Conservation (phyloP, 2,113 vertebrate species). For the Fulica atra region DNA sequence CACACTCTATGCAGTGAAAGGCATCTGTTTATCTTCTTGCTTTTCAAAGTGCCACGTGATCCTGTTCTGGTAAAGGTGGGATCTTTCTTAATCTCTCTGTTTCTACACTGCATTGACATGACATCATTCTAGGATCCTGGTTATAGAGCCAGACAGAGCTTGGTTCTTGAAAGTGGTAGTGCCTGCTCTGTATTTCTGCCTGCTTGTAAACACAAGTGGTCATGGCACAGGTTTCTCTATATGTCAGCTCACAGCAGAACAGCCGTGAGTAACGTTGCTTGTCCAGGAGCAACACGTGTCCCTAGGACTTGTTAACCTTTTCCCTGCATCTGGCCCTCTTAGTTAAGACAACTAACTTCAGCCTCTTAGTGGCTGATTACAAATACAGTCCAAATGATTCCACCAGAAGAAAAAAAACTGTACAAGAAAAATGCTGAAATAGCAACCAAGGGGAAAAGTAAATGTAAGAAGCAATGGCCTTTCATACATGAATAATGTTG, state of each 20-base stretch:
- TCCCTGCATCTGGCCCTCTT: neutral
- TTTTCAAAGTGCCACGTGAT: neutral
- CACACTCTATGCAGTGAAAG: neutral
- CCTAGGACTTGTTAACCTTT: neutral
- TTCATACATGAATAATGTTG: neutral
- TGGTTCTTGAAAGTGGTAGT: neutral
- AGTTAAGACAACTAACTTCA: neutral
- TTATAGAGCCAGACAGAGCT: neutral
- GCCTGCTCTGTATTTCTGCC: neutral
- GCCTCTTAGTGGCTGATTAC: neutral
- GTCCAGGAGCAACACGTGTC: neutral
- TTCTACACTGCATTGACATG: accelerated
- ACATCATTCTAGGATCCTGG: neutral
- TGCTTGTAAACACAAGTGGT: neutral
- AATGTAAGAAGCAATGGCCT: neutral
- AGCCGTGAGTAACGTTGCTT: neutral
- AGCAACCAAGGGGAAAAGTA: neutral
- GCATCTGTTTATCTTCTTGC: neutral
- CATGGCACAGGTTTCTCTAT: neutral
- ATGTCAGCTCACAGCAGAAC: neutral
- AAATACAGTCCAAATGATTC: neutral
- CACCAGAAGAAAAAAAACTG: neutral
- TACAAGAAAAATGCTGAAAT: neutral
- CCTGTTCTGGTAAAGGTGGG: neutral
- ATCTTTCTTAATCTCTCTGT: neutral